Base-by-base conservation (phyloP, 2,797 vertebrate species). In the Coregonus ussuriensis region DNA sequence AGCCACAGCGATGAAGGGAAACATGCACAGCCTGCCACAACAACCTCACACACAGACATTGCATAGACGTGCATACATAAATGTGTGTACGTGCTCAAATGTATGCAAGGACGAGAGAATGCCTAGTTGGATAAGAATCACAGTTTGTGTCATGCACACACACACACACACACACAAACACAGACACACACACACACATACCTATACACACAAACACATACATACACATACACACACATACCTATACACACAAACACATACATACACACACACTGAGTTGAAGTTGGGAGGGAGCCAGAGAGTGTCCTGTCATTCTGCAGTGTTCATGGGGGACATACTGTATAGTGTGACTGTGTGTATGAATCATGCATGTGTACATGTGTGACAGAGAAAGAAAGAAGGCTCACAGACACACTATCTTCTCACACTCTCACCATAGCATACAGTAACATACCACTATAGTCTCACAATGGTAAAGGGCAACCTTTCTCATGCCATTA, bases 171-270 rank as follows among this genome's bases (percentile, higher is more conserved):
- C 25, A 25, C 25, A 25, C 25, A 25, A 25, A 25, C 25, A 25
- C 25, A 25, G 25, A 25, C 25, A 25, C 25, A 25, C 25, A 72
- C 68, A 76, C 72, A 16, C 25, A 51, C 37, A 13, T 11, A 74
- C 54, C 63, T 54, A 37, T 25, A 63, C 13, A 35, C 15, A 74
- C 16, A 53, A 15, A 52, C 35, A 71, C 71, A 21, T 62, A 56
- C 62, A 68, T 4, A 15, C 59, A 67, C 82, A 81, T 83, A 77
- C 79, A 79, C 74, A 84, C 53, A 81, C 78, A 86, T 47, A 81
- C 31, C 4, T 59, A 62, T 35, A 81, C 74, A 78, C 70, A 69
- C 78, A 72, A 72, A 53, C 35, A 71, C 77, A n/a, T 29, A 74
- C 77, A 53, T 15, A 72, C 35, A 0, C 63, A 71, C 66, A 72